Evolutionary conservation across 2,113 vertebrate genomes (phyloP).

Genomic region (Antigone vipio): DNA sequence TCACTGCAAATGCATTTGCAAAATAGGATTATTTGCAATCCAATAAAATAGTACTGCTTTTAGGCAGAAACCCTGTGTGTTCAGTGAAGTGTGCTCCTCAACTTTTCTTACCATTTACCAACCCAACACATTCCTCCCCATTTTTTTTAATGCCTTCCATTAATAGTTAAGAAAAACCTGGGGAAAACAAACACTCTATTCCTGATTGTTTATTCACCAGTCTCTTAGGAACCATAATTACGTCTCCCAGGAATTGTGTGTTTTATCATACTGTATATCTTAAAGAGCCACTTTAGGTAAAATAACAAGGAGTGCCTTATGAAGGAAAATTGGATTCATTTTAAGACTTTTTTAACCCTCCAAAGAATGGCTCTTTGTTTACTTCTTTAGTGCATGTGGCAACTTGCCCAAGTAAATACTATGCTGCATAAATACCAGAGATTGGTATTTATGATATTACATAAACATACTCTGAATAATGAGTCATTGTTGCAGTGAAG

Average conservation of each 20-base stretch:
- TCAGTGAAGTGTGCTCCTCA: not conserved
- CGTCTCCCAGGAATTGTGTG: constrained; percentile 56
- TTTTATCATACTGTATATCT: constrained; percentile 75
- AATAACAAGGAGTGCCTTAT: constrained; percentile 75
- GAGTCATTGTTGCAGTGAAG: constrained; percentile 69
- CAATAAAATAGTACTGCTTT: not conserved
- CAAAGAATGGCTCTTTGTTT: constrained; percentile 81
- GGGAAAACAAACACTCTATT: constrained; percentile 57
- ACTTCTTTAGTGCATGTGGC: constrained; percentile 72
- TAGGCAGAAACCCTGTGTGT: not conserved
- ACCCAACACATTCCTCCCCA: constrained; percentile 1
- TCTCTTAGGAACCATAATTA: constrained; percentile 71
- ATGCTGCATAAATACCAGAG: constrained; percentile 75
- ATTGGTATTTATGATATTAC: constrained; percentile 79
- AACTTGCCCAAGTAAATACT: constrained; percentile 76
- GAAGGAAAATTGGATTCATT: constrained; percentile 77
- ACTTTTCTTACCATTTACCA: constrained; percentile 9
- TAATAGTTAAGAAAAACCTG: constrained; percentile 40
- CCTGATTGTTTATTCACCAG: constrained; percentile 62
- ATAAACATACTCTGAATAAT: constrained; percentile 73
- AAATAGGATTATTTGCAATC: constrained; percentile 27
- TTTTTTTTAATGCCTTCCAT: constrained; percentile 52
- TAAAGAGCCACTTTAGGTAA: constrained; percentile 69
- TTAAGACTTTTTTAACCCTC: constrained; percentile 70
- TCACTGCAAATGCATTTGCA: not conserved